These are phyloP conservation scores for Takifugu ocellatus DNA, from an alignment of 2,797 vertebrate genomes.

Conservation along the genomic window DNA sequence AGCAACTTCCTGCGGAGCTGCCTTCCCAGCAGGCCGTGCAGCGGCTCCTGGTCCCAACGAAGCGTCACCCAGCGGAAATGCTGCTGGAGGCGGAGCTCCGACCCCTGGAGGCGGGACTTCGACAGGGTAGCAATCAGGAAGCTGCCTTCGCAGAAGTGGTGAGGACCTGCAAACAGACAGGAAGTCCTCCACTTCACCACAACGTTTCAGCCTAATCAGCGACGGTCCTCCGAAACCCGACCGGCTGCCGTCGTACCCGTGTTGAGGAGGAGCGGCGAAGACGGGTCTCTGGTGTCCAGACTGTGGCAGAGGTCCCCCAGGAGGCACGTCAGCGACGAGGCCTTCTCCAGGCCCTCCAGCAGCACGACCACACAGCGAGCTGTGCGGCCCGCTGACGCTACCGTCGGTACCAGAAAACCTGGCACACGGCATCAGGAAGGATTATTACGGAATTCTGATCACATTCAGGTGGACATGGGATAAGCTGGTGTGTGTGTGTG, in stretches of 20 bases:
- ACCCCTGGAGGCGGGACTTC: constrained; percentile 86
- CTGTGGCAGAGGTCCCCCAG: constrained; percentile 89
- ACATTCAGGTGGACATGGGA: neutral
- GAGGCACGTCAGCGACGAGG: constrained; percentile 81
- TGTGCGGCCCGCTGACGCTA: constrained; percentile 8
- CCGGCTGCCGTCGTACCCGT: constrained; percentile 48
- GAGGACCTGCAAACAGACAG: constrained; percentile 61
- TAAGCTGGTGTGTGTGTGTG: neutral
- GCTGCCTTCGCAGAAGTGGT: constrained; percentile 84
- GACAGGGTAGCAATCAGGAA: constrained; percentile 88
- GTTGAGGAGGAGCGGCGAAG: constrained; percentile 71
- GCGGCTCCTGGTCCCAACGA: constrained; percentile 90
- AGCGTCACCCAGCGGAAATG: constrained; percentile 95
- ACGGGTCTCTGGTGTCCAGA: constrained; percentile 83
- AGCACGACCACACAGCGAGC: constrained; percentile 83
- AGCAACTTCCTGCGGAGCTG: constrained; percentile 86
- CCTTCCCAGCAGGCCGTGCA: constrained; percentile 84
- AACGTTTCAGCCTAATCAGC: neutral
- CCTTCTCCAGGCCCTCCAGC: constrained; percentile 87
- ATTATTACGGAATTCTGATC: neutral
- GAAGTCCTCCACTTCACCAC: neutral
- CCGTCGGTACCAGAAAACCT: constrained; percentile 87
- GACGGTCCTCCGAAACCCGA: neutral
- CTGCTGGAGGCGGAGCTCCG: constrained; percentile 89
- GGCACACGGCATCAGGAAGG: constrained; percentile 6